Evolutionary conservation across 2,888 invertebrate species (phyloP), one percentile per base, ranked within the genome.

Genomic region (Chloroclystis v-ata): DNA sequence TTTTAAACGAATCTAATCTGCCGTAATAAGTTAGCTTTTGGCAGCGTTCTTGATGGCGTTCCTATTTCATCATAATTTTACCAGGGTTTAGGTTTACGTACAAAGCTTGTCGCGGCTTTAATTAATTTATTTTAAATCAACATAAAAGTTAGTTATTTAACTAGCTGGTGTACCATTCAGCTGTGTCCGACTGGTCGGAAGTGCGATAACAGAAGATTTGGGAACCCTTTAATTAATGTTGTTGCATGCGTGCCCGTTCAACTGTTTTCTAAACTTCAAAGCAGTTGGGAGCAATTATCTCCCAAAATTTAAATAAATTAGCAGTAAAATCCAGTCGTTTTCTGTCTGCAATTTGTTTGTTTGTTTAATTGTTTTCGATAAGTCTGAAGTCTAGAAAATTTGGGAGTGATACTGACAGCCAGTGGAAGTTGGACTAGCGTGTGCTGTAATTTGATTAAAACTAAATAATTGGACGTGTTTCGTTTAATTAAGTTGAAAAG

Each of bases 161-260:
- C 32, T 4, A 41, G 49, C 41, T 32, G 13, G 8, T 25, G 8
- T 20, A 2, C 13, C 1, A 1, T 1, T n/a, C 7, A 38, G 38
- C 49, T 49, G 39, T 49, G 49, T 1, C 42, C 20, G 38, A 26
- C 71, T 56, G 59, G 59, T 54, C 77, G 83, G 83, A 83, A 83
- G 77, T 74, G 76, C 74, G 83, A 85, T 83, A 82, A 75, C 75
- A 63, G 78, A 77, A 78, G 80, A 82, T 86, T 84, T 81, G 75
- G 81, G 69, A 79, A 77, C 78, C 78, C 76, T 82, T 78, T 84
- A 83, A 87, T 85, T 80, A 84, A 81, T 78, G 80, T 82, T 77
- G 78, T 75, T 78, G 76, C 78, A 82, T 75, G 80, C 78, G 79
- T 82, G 80, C 75, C 63, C 55, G 61, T 71, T 73, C 57, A 69